Conservation (phyloP, 2,888 invertebrate genomes). For the Leptothorax acervorum region DNA sequence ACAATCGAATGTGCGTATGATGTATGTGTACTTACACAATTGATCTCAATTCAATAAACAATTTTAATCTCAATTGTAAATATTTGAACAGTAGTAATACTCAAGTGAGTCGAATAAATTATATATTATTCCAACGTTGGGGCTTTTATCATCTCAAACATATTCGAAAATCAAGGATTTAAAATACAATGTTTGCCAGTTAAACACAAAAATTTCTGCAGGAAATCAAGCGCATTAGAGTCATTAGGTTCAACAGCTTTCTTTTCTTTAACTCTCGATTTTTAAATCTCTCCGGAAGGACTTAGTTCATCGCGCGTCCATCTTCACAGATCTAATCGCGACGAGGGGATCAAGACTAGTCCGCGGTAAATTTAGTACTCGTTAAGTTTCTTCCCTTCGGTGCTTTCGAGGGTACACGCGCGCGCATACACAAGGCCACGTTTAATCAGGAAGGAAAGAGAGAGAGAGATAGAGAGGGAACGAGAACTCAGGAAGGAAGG, state of each 20-base stretch:
- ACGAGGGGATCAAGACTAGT: constrained; percentile 37
- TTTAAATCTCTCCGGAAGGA: constrained; percentile 8
- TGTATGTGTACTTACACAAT: neutral
- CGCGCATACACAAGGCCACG: constrained; percentile 57
- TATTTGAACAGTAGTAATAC: neutral
- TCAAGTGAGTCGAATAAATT: neutral
- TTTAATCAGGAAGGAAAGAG: constrained; percentile 70
- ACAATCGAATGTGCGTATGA: constrained; percentile 41
- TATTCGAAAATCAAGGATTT: neutral
- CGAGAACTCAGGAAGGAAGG: constrained; percentile 38
- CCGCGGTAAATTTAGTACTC: constrained; percentile 79
- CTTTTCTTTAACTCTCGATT: neutral
- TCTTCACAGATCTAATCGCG: constrained; percentile 39
- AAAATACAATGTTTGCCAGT: neutral
- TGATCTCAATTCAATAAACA: neutral
- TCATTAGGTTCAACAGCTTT: neutral
- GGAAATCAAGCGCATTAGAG: neutral
- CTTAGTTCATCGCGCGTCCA: neutral
- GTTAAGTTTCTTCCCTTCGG: constrained; percentile 78
- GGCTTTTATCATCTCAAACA: neutral
- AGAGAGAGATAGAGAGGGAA: neutral
- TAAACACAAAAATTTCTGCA: neutral
- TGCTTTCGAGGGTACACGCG: constrained; percentile 58
- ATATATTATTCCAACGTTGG: neutral
- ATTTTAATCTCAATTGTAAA: neutral